These are phyloP conservation scores for Heteromyza rotundicornis DNA, from an alignment of 2,888 invertebrate species.

Conservation along the genomic window DNA sequence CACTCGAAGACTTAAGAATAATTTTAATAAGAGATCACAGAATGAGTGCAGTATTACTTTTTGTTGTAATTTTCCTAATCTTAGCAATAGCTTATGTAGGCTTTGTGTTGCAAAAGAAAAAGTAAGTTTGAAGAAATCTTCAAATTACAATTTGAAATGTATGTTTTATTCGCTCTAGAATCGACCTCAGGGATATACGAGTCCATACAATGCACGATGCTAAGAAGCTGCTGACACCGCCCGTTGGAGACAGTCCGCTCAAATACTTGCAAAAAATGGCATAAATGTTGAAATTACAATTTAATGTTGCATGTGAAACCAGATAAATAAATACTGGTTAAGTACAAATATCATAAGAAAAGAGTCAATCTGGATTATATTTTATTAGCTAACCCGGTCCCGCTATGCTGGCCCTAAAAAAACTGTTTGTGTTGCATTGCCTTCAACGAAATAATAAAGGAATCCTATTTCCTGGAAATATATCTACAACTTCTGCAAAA, in stretches of 20 bases:
- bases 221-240: slow-evolving; percentile 34
- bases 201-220: slow-evolving; percentile 37
- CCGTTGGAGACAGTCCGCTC: slow-evolving; percentile 23
- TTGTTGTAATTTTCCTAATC: slow-evolving; percentile 28
- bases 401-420: no score
- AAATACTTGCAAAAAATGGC: slow-evolving; percentile 43
- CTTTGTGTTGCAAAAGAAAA: slow-evolving; percentile 40
- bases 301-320: not conserved
- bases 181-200: slow-evolving; percentile 38
- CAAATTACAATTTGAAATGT: not conserved
- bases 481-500: no score
- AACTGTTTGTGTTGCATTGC: no score
- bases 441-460: no score
- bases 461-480: no score
- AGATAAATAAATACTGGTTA: no score
- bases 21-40: no score
- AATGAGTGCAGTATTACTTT: slow-evolving; percentile 22
- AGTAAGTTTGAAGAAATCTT: slow-evolving; percentile 31
- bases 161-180: slow-evolving; percentile 27
- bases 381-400: no score
- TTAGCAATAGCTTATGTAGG: slow-evolving; percentile 12
- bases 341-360: no score
- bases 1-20: no score
- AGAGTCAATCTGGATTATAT: no score
- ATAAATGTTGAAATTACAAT: slow-evolving; percentile 17